Conservation (phyloP, 2,888 invertebrate species). For the Argyra leucocephala region DNA sequence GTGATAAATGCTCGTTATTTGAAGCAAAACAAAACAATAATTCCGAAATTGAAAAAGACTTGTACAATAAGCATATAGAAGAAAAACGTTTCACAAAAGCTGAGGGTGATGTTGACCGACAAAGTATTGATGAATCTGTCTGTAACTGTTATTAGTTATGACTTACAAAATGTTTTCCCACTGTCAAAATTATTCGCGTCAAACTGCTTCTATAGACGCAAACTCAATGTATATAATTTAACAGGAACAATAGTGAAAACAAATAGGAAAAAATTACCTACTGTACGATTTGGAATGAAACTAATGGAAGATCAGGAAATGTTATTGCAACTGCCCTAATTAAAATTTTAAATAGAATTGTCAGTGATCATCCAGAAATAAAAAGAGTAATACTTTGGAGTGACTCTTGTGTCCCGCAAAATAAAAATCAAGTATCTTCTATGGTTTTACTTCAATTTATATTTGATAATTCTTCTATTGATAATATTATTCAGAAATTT, state of each 20-base stretch:
- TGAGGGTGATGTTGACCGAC: background rate
- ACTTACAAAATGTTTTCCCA: constrained; percentile 8
- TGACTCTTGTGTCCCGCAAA: background rate
- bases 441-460: background rate
- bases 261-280: background rate
- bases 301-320: background rate
- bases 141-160: background rate
- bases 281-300: background rate
- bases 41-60: constrained; percentile 9
- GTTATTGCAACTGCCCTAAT: background rate
- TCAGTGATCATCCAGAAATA: background rate
- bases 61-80: background rate
- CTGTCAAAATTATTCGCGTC: background rate
- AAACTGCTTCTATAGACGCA: constrained; percentile 8
- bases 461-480: background rate
- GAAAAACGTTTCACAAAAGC: background rate
- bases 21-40: too few species aligned
- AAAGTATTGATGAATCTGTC: background rate
- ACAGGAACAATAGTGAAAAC: background rate
- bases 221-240: background rate
- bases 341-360: background rate
- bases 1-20: background rate
- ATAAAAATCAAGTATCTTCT: background rate
- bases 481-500: constrained; percentile 8
- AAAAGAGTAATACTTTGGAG: background rate